Evolutionary conservation across 2,797 vertebrate genomes (phyloP), one percentile per base, ranked within the genome.

Genomic region (Brachymystax lenok): DNA sequence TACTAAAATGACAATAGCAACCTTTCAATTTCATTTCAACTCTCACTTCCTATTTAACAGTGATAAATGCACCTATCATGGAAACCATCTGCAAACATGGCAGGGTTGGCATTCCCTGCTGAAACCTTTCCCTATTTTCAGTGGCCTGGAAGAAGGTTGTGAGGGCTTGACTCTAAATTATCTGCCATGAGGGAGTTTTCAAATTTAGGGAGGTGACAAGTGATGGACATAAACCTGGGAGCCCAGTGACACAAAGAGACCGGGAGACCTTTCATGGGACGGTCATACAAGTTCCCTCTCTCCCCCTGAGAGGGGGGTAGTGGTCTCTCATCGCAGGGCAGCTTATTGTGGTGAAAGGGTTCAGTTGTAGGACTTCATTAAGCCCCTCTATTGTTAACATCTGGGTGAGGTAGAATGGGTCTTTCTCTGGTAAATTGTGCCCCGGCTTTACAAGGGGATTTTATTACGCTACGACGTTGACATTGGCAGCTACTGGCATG

Each of bases 361-460:
- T 91, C 86, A 92, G 89, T 90, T 90, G 84, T 81, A 91, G 91
- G 88, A 88, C 92, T 93, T 95, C 92, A 92, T 94, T 94, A 94
- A 92, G 88, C 77, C 88, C 73, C 89, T 94, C 92, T 94, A 94
- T 95, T 95, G 93, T 95, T 94, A 94, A 94, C 94, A 95, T 94
- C 92, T 95, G 94, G 91, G 86, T 81, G 85, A 78, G 83, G 89
- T 92, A 93, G 90, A 94, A 94, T 91, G 90, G 87, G 84, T 88
- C 90, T 92, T 92, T 94, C 92, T 93, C 85, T 89, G 91, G 83
- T 90, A 91, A 91, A 94, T 90, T 90, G 91, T 92, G 86, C 90
- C 84, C 88, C 80, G 83, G 86, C 87, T 93, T 94, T 92, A 93
- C 87, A 85, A 89, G 90, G 87, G 84, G 92, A 92, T 95, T 95